Conservation (phyloP, 2,888 invertebrate genomes). For the Drosophila yooni region DNA sequence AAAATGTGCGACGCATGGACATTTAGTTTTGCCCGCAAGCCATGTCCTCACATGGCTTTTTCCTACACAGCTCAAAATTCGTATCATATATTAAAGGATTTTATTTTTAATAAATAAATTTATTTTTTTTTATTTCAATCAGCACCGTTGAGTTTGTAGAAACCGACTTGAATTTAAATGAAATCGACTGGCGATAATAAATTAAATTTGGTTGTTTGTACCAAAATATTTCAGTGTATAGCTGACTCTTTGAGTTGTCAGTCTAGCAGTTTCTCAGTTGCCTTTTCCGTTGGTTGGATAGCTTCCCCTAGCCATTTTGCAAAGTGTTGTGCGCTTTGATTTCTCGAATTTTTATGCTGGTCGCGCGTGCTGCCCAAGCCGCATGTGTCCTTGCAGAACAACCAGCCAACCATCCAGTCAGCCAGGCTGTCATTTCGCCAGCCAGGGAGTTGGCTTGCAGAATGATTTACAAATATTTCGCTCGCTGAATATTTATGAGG, state of each 20-base stretch:
- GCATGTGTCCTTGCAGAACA: conserved; percentile 33
- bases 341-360: conserved; percentile 64
- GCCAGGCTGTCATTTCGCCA: conserved; percentile 1
- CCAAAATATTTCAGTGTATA: neutral
- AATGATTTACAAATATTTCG: conserved; percentile 47
- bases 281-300: neutral
- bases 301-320: neutral
- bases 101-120: conserved; percentile 1
- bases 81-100: neutral
- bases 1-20: conserved; percentile 47
- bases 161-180: neutral
- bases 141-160: neutral
- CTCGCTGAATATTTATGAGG: conserved; percentile 75
- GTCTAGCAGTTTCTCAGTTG: neutral
- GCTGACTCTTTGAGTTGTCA: neutral
- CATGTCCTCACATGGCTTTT: neutral
- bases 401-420: neutral
- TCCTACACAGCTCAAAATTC: conserved; percentile 1
- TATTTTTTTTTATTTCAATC: neutral
- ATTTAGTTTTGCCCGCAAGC: conserved; percentile 2
- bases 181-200: neutral
- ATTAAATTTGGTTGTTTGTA: neutral
- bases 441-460: conserved; percentile 10
- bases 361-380: conserved; percentile 58
- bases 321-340: conserved; percentile 63